Percentiles rank a stretch among this genome's conserved stretches.
phyloP scores from a whole-genome alignment of 2,113 vertebrate genomes.

The Paedocypris sp. region DNA sequence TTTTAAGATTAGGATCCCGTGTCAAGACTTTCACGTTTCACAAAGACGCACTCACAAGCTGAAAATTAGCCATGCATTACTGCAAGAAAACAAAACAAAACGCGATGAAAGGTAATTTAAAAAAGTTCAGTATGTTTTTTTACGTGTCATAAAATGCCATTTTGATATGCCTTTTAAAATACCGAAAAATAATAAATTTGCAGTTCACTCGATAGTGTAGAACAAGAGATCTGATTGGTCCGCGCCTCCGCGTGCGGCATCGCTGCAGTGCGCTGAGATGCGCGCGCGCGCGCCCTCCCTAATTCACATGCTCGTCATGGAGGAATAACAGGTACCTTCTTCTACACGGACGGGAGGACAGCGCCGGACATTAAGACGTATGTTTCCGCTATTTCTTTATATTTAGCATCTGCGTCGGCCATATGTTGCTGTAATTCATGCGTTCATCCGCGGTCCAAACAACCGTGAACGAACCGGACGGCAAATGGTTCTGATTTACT shows the following conservation, averaged over 20 bases:
- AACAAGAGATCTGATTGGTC: neutral
- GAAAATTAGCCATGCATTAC: too few species aligned
- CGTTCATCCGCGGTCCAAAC: neutral
- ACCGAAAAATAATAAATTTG: too few species aligned
- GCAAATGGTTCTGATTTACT: neutral
- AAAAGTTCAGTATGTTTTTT: too few species aligned
- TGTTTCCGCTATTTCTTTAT: neutral
- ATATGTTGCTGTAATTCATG: neutral
- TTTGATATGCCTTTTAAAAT: too few species aligned
- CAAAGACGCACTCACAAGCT: too few species aligned
- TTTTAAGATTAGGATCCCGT: too few species aligned
- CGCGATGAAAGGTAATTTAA: too few species aligned
- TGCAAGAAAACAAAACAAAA: too few species aligned
- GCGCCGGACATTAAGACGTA: slow-evolving; percentile 4
- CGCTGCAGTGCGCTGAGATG: slow-evolving; percentile 32
- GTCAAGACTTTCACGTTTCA: too few species aligned
- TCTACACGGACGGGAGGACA: slow-evolving; percentile 38
- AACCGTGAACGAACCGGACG: neutral
- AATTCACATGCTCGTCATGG: slow-evolving; percentile 47
- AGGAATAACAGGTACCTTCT: slow-evolving; percentile 40
- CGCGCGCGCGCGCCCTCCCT: neutral
- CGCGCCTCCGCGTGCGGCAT: neutral
- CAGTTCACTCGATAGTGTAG: too few species aligned
- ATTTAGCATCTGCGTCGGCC: too few species aligned
- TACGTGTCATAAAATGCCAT: too few species aligned